Percentiles rank a stretch among this genome's conserved stretches.
Conservation (phyloP, 2,113 vertebrate species). For the Notarius lentiginosus region DNA sequence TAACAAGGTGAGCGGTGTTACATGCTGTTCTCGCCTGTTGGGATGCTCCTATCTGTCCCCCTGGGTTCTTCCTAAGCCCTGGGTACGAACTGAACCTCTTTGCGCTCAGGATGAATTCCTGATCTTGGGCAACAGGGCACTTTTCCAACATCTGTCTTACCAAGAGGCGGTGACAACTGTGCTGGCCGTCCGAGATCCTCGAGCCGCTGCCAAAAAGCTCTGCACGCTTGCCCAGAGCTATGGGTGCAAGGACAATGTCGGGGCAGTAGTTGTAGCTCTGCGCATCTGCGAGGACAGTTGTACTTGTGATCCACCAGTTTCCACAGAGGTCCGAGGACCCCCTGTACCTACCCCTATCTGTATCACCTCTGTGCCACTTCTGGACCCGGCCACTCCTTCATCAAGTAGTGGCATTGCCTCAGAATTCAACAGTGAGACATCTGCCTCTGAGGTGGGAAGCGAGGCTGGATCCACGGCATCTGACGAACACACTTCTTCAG, state of each 20-base stretch:
- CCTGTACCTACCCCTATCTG: conserved; percentile 32
- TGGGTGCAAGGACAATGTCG: conserved; percentile 92
- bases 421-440: conserved; percentile 90
- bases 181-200: conserved; percentile 80
- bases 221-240: conserved; percentile 95
- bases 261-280: conserved; percentile 84
- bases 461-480: conserved; percentile 95
- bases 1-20: conserved; percentile 96
- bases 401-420: conserved; percentile 88
- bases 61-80: conserved; percentile 91
- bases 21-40: conserved; percentile 92
- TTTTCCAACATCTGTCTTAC: conserved; percentile 88
- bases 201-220: conserved; percentile 89
- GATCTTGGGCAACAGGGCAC: conserved; percentile 88
- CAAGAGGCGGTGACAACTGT: conserved; percentile 83
- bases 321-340: conserved; percentile 66
- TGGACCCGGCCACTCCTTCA: conserved; percentile 79
- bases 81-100: conserved; percentile 82
- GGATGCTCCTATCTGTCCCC: conserved; percentile 93
- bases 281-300: conserved; percentile 85
- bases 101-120: conserved; percentile 89
- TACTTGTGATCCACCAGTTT: conserved; percentile 80
- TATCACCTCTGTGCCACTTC: conserved; percentile 60
- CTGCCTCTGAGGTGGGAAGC: conserved; percentile 93
- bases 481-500: conserved; percentile 81